phyloP scores from a whole-genome alignment of 2,888 invertebrate species.

The Eristalis arbustorum region DNA sequence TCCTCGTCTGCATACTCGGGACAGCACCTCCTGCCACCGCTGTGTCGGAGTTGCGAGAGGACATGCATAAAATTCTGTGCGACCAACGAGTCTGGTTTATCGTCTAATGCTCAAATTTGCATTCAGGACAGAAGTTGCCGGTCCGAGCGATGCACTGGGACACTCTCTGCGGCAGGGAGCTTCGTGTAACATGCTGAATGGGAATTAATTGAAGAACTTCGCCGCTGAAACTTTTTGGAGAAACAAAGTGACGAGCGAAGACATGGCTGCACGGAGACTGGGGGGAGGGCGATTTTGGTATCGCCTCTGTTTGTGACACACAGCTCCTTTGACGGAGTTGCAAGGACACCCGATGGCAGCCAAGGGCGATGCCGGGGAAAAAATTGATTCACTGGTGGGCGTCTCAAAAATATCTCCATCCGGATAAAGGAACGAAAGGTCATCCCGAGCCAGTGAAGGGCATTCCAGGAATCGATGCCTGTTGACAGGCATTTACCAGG shows the following conservation, averaged over 20 bases:
- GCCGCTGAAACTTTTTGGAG: neutral
- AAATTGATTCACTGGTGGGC: no score
- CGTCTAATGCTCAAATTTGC: slow-evolving; percentile 24
- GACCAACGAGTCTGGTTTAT: slow-evolving; percentile 15
- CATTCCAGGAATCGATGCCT: no score
- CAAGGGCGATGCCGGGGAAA: no score
- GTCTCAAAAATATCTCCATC: no score
- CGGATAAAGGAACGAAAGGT: no score
- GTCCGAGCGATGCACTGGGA: neutral
- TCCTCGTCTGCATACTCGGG: slow-evolving; percentile 15
- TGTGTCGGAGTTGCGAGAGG: slow-evolving; percentile 5
- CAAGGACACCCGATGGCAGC: neutral
- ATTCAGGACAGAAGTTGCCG: slow-evolving; percentile 9
- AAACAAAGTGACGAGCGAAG: neutral
- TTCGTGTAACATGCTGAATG: slow-evolving; percentile 32
- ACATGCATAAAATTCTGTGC: slow-evolving; percentile 35
- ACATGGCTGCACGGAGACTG: neutral
- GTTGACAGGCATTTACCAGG: no score
- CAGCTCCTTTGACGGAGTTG: neutral
- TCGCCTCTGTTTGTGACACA: neutral
- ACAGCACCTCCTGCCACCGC: neutral
- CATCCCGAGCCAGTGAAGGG: no score
- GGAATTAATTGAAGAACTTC: slow-evolving; percentile 45
- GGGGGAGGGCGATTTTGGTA: neutral
- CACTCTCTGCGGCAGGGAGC: neutral